These are phyloP conservation scores for Dolichopus griseipennis DNA, from an alignment of 2,888 invertebrate species.

Conservation along the genomic window DNA sequence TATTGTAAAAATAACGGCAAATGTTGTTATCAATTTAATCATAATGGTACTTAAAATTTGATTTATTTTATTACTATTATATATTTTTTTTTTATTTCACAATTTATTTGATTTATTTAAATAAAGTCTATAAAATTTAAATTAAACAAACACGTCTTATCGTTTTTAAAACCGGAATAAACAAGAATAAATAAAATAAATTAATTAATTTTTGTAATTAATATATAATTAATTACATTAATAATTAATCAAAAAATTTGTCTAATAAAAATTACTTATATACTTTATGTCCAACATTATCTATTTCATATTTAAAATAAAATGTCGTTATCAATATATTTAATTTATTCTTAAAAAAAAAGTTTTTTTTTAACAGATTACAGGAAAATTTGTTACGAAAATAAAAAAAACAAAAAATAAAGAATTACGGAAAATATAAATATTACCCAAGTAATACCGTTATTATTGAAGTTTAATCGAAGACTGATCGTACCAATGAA, in stretches of 20 bases:
- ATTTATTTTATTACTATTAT: too few species aligned
- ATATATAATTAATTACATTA: too few species aligned
- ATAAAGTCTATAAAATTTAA: too few species aligned
- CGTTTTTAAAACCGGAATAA: too few species aligned
- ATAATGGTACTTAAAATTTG: background rate
- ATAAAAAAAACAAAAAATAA: background rate
- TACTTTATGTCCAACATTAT: too few species aligned
- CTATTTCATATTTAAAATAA: too few species aligned
- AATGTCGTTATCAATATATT: too few species aligned
- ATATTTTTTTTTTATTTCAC: background rate
- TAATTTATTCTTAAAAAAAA: background rate
- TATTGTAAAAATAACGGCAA: slow-evolving; percentile 1
- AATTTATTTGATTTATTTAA: background rate
- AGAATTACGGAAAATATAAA: background rate
- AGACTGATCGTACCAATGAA: background rate
- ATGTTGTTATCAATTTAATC: background rate
- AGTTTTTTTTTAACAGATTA: background rate
- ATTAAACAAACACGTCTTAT: too few species aligned
- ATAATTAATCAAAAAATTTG: too few species aligned
- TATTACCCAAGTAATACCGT: background rate
- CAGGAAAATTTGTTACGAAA: background rate
- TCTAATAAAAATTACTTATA: too few species aligned
- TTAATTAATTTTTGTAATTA: too few species aligned
- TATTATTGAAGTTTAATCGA: background rate
- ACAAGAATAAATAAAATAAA: too few species aligned